Evolutionary conservation across 2,113 vertebrate species (phyloP).

Genomic region (Colossoma macropomum): DNA sequence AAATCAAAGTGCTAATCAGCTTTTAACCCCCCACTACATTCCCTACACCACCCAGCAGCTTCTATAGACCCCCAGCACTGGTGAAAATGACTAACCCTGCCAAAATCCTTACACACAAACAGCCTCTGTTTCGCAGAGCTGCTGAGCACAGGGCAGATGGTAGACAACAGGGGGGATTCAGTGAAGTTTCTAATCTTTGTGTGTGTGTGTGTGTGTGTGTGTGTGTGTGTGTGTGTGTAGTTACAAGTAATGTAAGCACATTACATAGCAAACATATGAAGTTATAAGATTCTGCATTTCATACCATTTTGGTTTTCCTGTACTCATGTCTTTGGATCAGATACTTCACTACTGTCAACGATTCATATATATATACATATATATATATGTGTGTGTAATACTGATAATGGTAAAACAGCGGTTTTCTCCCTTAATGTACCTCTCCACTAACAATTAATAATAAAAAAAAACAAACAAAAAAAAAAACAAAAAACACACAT

Average conservation of each 20-base stretch:
- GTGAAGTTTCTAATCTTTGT: not conserved
- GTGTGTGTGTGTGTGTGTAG: not conserved
- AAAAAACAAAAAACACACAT: too few species aligned
- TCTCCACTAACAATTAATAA: too few species aligned
- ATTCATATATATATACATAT: too few species aligned
- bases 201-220: not conserved
- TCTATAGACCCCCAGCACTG: not conserved
- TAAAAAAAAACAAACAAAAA: too few species aligned
- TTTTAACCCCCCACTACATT: not conserved
- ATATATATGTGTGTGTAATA: too few species aligned
- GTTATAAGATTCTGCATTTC: too few species aligned
- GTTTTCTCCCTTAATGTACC: too few species aligned
- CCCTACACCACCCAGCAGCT: not conserved
- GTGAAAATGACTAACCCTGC: not conserved
- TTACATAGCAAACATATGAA: not conserved
- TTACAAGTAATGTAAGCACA: not conserved
- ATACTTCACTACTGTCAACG: too few species aligned
- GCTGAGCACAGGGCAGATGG: not conserved
- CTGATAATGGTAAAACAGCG: too few species aligned
- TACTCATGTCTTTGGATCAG: too few species aligned
- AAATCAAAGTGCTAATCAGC: not conserved
- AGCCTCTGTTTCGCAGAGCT: too few species aligned
- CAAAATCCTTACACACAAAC: not conserved
- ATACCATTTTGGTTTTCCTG: too few species aligned
- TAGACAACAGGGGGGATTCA: not conserved